phyloP scores from a whole-genome alignment of 2,888 invertebrate genomes.

The Horisme vitalbata region DNA sequence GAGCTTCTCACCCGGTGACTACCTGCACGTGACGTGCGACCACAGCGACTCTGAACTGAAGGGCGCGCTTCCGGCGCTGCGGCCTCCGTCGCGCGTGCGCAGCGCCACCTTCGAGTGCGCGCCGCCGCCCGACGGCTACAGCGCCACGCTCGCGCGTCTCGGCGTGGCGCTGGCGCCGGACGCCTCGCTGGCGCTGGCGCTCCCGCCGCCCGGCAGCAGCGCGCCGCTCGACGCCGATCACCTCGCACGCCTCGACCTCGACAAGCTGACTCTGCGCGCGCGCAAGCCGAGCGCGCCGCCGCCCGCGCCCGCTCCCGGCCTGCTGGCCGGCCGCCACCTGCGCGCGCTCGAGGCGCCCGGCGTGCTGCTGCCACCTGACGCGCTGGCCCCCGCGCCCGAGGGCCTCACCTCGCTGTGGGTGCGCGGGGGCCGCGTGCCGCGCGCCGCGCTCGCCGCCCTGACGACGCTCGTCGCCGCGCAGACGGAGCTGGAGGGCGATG shows the following conservation, averaged over 20 bases:
- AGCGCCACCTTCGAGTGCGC: constrained; percentile 9
- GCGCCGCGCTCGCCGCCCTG: constrained; percentile 17
- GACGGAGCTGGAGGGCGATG: constrained; percentile 15
- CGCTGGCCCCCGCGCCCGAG: constrained; percentile 11
- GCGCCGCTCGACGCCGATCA: constrained; percentile 18
- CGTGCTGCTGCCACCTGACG: constrained; percentile 8
- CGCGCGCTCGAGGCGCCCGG: constrained; percentile 17
- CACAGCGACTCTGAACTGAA: no score
- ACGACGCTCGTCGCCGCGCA: constrained; percentile 23
- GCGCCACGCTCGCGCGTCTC: constrained; percentile 14
- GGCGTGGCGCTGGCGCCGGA: constrained; percentile 10
- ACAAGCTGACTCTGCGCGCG: constrained; percentile 18
- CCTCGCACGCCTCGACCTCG: constrained; percentile 19
- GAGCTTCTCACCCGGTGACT: not conserved
- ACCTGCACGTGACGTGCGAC: constrained; percentile 7
- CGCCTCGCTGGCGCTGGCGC: constrained; percentile 1
- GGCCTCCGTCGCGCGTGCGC: not conserved
- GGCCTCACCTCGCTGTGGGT: constrained; percentile 29
- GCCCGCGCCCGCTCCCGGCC: constrained; percentile 12
- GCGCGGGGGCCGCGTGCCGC: constrained; percentile 11
- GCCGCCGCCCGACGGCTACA: constrained; percentile 14
- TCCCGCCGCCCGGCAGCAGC: constrained; percentile 7
- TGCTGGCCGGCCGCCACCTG: constrained; percentile 12
- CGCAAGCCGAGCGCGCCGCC: constrained; percentile 21
- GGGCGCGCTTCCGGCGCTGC: not conserved